Base-by-base conservation (phyloP, 2,888 invertebrate species). In the Chrysomela aeneicollis region DNA sequence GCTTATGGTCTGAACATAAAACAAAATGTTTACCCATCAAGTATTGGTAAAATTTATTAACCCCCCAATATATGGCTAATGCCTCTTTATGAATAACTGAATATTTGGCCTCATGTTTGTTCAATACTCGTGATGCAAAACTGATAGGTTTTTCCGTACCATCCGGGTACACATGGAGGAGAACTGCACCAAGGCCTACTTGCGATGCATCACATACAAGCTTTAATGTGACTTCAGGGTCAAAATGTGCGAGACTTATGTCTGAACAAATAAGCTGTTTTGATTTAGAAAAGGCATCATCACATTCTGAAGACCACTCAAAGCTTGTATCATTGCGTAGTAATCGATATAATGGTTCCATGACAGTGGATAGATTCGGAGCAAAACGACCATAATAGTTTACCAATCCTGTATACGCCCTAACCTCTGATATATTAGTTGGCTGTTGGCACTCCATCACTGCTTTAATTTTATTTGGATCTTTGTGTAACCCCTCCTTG, bases 1-100 rank as follows among this genome's bases (percentile, higher is more conserved):
- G 66, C 46, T 63, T 59, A 35, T 66, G 66, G 22, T 68, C 68
- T 17, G 55, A 63, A 42, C n/a, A 10, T 17, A 63, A n/a, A n/a
- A 30, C 58, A 32, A 68, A 66, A 19, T 52, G 52, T 9, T 50
- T 30, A 15, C 66, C 59, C 30, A 57, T 22, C 42, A 67, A 37
- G 47, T 65, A 65, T 6, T 58, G 58, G 17, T 61, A 21, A 17
- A 67, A 63, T 26, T 63, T 59, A 15, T 59, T 61, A 6, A 64
- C 47, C 2, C 26, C 18, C 18, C 42, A 64, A 17, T 47, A 59
- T 19, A 67, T 61, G 6, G 64, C 64, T 26, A 67, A 59, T 10
- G 59, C 61, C 18, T 67, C 67, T 30, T 52, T 59, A 26, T 65
- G 53, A 12, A 67, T 35, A 53, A 61, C 10, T 6, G 51, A 51